phyloP scores from a whole-genome alignment of 2,888 invertebrate species.

The Serripes groenlandicus region DNA sequence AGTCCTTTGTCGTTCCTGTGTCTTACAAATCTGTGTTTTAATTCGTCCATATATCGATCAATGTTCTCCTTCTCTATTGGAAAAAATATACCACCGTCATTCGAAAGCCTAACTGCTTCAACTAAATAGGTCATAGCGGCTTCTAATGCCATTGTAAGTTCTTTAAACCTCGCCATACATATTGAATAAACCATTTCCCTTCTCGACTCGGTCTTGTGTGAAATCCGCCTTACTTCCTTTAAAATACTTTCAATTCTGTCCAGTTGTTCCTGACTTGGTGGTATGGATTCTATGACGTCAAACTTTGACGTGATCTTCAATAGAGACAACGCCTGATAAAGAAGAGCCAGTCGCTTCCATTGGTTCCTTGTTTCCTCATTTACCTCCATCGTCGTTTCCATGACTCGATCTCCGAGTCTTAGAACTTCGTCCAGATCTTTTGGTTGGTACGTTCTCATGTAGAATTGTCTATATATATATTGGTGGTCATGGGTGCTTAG shows the following conservation, averaged over 20 bases:
- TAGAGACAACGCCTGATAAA: conserved; percentile 1
- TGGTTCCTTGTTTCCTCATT: not conserved
- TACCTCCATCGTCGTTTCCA: not conserved
- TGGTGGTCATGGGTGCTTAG: conserved; percentile 4
- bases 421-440: not conserved
- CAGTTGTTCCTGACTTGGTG: not conserved
- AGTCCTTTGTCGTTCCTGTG: too few relatives aligned
- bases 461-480: not conserved
- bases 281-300: not conserved
- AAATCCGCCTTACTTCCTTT: not conserved
- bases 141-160: not conserved
- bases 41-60: not conserved
- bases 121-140: not conserved
- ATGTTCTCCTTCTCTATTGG: not conserved
- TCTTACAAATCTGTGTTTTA: too few relatives aligned
- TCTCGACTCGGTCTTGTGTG: not conserved
- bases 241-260: not conserved
- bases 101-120: not conserved
- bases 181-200: not conserved
- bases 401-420: not conserved
- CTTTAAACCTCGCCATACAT: not conserved
- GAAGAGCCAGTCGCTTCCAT: not conserved
- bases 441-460: not conserved
- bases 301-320: conserved; percentile 1
- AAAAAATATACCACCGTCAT: not conserved